A percentile compares a stretch with the other conserved stretches of the same genome.
Conservation (phyloP, 2,113 vertebrate genomes). For the Pseudopipra pipra region DNA sequence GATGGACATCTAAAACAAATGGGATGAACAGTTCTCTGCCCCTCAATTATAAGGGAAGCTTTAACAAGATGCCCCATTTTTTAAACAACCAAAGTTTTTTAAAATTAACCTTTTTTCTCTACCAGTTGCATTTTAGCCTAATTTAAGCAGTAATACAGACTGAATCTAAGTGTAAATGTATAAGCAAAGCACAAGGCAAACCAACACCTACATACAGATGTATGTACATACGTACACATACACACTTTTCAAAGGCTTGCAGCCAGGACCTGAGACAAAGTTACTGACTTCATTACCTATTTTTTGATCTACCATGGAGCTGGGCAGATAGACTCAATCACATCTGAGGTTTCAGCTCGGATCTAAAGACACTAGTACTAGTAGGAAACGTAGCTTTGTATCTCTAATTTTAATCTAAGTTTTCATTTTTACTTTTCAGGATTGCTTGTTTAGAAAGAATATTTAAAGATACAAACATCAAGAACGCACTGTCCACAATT, state of each 20-base stretch:
- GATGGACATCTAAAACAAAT: background rate
- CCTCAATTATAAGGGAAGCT: background rate
- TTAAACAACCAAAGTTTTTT: background rate
- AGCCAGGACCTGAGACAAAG: background rate
- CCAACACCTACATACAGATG: background rate
- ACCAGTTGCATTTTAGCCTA: background rate
- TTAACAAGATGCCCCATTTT: background rate
- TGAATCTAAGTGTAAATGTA: background rate
- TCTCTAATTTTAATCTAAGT: background rate
- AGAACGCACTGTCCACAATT: background rate
- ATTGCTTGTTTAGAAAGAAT: background rate
- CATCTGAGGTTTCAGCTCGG: background rate
- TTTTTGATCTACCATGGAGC: background rate
- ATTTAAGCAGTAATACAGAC: background rate
- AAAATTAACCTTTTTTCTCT: background rate
- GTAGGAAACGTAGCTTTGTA: background rate
- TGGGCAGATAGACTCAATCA: background rate
- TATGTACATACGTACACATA: rapidly evolving
- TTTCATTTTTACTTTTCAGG: background rate
- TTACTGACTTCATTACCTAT: background rate
- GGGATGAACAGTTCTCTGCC: background rate
- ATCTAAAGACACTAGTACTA: background rate
- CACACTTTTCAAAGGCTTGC: background rate
- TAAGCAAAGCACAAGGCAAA: background rate
- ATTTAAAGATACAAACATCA: background rate